phyloP scores from a whole-genome alignment of 2,113 vertebrate species.

The Platycercus adscitus region DNA sequence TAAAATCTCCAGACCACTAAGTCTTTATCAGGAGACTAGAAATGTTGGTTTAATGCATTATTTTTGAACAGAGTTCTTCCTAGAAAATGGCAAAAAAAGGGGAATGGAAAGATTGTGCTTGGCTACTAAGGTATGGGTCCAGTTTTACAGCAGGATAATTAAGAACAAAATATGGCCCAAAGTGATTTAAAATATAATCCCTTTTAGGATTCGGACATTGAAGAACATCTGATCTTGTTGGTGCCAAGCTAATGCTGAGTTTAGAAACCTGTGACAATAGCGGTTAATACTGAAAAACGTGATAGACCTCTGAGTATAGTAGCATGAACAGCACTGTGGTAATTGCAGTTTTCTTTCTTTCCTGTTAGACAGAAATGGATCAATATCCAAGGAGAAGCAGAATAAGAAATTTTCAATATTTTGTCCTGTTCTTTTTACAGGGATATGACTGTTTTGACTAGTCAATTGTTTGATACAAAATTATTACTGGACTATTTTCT shows the following conservation, averaged over 20 bases:
- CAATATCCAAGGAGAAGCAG: conserved; percentile 64
- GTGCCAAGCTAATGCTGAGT: conserved; percentile 52
- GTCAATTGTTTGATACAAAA: conserved; percentile 69
- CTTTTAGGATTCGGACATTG: conserved; percentile 31
- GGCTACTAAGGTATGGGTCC: fast-evolving
- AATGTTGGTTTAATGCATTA: background rate
- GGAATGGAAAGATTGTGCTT: background rate
- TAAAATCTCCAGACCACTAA: background rate
- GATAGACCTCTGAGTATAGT: conserved; percentile 46
- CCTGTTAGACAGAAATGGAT: conserved; percentile 69
- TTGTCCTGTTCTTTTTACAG: conserved; percentile 35
- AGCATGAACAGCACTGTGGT: conserved; percentile 42
- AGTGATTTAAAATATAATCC: background rate
- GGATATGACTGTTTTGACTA: conserved; percentile 51
- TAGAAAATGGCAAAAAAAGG: background rate
- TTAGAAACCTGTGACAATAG: conserved; percentile 65
- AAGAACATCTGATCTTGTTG: conserved; percentile 18
- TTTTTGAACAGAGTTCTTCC: background rate
- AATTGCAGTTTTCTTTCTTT: conserved; percentile 74
- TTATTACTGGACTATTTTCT: conserved; percentile 63
- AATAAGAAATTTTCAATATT: conserved; percentile 72
- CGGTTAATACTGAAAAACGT: conserved; percentile 63
- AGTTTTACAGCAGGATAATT: background rate
- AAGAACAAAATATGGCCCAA: background rate
- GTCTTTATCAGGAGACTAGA: background rate